Evolutionary conservation across 2,888 invertebrate genomes (phyloP).

Genomic region (Amaurobius ferox): DNA sequence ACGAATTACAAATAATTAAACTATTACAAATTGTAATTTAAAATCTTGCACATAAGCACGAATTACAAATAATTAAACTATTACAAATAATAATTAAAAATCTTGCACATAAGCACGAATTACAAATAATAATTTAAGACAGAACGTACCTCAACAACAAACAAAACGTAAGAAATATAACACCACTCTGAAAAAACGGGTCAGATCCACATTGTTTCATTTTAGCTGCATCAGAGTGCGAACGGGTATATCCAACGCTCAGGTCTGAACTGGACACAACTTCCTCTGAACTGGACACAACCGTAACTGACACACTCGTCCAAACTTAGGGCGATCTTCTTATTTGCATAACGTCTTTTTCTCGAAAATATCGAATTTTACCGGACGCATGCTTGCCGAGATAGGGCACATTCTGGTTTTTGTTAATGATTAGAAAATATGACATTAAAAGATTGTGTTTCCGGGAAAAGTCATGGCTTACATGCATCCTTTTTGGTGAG

Average conservation of each 20-base stretch:
- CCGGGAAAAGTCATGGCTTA: neutral
- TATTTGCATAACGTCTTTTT: neutral
- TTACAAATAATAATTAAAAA: too few species aligned
- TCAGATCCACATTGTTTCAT: neutral
- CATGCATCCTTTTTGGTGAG: neutral
- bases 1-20: too few species aligned
- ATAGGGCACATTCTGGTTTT: too few species aligned
- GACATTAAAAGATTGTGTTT: constrained; percentile 1
- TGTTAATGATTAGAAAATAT: too few species aligned
- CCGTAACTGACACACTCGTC: neutral
- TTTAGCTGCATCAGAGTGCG: neutral
- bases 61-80: too few species aligned
- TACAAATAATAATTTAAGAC: too few species aligned
- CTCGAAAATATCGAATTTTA: neutral
- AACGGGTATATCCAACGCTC: too few species aligned
- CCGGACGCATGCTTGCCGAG: neutral
- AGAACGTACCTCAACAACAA: neutral
- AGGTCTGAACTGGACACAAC: neutral
- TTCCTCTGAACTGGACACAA: neutral
- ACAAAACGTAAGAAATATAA: neutral
- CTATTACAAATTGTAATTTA: too few species aligned
- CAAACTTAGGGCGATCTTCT: neutral
- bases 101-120: too few species aligned
- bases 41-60: too few species aligned
- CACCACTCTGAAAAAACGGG: neutral